phyloP scores from a whole-genome alignment of 1,140 invertebrate genomes.

The Zaprionus inermis region DNA sequence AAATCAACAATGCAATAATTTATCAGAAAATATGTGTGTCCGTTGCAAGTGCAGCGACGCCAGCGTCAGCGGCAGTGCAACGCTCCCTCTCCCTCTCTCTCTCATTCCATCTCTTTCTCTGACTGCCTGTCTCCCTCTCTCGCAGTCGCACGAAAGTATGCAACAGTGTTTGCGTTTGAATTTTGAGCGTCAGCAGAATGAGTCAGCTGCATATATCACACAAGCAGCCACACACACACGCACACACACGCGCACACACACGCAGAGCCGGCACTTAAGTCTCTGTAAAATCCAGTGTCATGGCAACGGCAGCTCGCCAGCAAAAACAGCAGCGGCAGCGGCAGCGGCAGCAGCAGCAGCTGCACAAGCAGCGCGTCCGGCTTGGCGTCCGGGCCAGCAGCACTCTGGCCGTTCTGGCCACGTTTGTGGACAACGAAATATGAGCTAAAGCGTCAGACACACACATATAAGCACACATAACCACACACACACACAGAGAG shows the following conservation, averaged over 20 bases:
- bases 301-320: conserved; percentile 56
- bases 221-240: conserved; percentile 11
- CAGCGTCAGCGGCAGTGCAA: neutral
- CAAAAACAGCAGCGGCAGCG: conserved; percentile 64
- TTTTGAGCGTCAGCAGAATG: conserved; percentile 81
- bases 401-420: conserved; percentile 33
- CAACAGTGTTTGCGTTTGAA: conserved; percentile 82
- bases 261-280: conserved; percentile 68
- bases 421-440: conserved; percentile 56
- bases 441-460: conserved; percentile 48
- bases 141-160: conserved; percentile 65
- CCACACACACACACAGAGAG: conserved; percentile 4
- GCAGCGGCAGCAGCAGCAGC: conserved; percentile 48
- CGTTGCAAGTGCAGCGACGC: conserved; percentile 62
- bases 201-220: conserved; percentile 80
- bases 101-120: conserved; percentile 9
- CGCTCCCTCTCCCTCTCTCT: neutral
- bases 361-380: conserved; percentile 33
- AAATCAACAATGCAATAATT: conserved; percentile 83
- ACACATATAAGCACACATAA: conserved; percentile 22
- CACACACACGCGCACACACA: neutral
- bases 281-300: conserved; percentile 82
- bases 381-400: conserved; percentile 12
- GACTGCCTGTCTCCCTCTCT: neutral
- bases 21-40: conserved; percentile 83